Conservation (phyloP, 1,140 invertebrate species). For the Episyrphus balteatus region DNA sequence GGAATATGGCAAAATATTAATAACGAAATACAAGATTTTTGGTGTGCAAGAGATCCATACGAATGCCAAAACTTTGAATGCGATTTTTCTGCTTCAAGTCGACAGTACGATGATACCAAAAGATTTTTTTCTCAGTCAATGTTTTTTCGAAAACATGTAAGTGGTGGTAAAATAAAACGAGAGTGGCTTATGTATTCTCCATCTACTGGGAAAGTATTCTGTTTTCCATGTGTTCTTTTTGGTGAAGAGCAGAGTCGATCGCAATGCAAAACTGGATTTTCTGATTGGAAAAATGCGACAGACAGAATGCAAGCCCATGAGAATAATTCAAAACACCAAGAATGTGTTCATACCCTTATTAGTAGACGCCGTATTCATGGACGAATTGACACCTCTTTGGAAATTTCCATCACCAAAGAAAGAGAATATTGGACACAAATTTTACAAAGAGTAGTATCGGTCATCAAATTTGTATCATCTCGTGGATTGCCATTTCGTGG, state of each 20-base stretch:
- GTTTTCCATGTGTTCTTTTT: not conserved
- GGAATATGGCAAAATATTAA: too few species aligned
- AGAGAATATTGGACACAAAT: conserved; percentile 18
- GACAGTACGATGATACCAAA: too few species aligned
- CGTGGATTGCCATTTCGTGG: conserved; percentile 15
- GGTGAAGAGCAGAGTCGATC: not conserved
- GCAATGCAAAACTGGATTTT: not conserved
- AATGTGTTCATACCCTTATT: not conserved
- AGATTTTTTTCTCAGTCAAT: too few species aligned
- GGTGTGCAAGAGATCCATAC: too few species aligned
- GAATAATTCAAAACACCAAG: not conserved
- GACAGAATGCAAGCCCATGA: not conserved
- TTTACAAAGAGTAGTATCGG: conserved; percentile 13
- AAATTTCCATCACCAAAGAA: not conserved
- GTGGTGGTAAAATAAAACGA: too few species aligned
- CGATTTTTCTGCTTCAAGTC: too few species aligned
- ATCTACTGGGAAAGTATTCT: not conserved
- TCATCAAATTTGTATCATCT: conserved; percentile 14
- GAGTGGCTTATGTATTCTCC: not conserved
- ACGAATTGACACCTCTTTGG: not conserved
- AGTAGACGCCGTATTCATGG: not conserved
- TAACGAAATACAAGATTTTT: too few species aligned
- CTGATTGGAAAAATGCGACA: not conserved
- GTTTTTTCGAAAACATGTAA: too few species aligned
- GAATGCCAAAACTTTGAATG: too few species aligned